These are phyloP conservation scores for Patella ulyssiponensis DNA, from an alignment of 2,888 invertebrate genomes.

Conservation along the genomic window DNA sequence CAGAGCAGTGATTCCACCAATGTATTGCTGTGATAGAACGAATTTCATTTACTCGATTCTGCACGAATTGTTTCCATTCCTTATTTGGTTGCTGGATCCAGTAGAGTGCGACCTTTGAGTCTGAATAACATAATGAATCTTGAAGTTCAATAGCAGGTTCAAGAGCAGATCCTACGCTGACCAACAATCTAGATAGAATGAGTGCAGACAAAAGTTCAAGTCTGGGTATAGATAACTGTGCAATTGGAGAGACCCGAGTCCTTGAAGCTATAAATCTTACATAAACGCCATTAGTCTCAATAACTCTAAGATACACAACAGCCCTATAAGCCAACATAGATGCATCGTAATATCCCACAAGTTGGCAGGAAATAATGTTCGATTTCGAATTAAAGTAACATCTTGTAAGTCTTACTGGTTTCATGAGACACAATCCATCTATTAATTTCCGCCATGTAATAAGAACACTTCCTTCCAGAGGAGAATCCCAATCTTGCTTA, in stretches of 20 bases:
- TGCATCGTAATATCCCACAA: neutral
- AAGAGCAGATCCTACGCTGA: neutral
- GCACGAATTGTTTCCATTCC: conserved; percentile 2
- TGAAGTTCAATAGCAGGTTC: neutral
- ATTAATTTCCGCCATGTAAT: neutral
- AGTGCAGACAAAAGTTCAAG: conserved; percentile 3
- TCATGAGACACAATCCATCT: neutral
- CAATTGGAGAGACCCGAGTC: neutral
- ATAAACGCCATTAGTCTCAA: neutral
- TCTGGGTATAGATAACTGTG: neutral
- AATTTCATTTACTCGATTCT: neutral
- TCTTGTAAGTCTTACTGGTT: neutral
- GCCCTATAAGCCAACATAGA: neutral
- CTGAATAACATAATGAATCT: neutral
- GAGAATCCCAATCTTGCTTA: neutral
- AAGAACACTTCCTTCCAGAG: conserved; percentile 1
- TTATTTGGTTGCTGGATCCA: neutral
- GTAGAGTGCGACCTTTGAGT: conserved; percentile 1
- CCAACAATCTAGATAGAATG: neutral
- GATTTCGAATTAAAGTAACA: neutral
- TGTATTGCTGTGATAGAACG: neutral
- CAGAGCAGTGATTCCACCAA: conserved; percentile 1
- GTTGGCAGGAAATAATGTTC: neutral
- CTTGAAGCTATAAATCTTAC: neutral
- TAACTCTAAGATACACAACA: conserved; percentile 1